Conservation (phyloP, 2,113 vertebrate genomes). For the Chascanopsetta lugubris region DNA sequence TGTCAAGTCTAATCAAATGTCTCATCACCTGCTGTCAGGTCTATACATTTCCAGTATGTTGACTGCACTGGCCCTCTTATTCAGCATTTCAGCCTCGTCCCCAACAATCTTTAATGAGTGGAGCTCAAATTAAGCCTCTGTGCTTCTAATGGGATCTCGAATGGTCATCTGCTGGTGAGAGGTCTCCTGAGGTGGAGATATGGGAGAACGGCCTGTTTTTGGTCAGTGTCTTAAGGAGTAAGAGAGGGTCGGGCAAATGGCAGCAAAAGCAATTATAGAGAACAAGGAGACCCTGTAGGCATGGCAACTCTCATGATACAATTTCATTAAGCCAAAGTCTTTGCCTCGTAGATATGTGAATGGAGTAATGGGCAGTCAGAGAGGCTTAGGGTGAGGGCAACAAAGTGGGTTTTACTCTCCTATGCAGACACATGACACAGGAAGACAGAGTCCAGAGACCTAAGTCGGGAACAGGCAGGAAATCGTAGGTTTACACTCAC, state of each 20-base stretch:
- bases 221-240: constrained; percentile 30
- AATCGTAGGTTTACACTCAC: constrained; percentile 55
- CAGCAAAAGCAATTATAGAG: constrained; percentile 49
- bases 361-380: constrained; percentile 1
- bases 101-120: constrained; percentile 46
- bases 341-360: constrained; percentile 18
- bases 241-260: constrained; percentile 24
- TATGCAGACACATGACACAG: background rate
- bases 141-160: constrained; percentile 48
- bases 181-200: constrained; percentile 37
- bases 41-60: constrained; percentile 18
- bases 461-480: constrained; percentile 44
- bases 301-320: constrained; percentile 16
- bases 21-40: constrained; percentile 49
- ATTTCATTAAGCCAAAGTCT: constrained; percentile 14
- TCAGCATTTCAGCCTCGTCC: constrained; percentile 41
- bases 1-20: too few relatives aligned
- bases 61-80: constrained; percentile 28
- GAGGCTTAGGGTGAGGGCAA: constrained; percentile 6
- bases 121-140: constrained; percentile 45
- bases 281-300: constrained; percentile 33
- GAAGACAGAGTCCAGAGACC: constrained; percentile 25
- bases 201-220: constrained; percentile 61
- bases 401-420: background rate
- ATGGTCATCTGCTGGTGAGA: constrained; percentile 70